These are phyloP conservation scores for Aphelenchoides fujianensis DNA, from an alignment of 1,140 invertebrate genomes.

Conservation along the genomic window DNA sequence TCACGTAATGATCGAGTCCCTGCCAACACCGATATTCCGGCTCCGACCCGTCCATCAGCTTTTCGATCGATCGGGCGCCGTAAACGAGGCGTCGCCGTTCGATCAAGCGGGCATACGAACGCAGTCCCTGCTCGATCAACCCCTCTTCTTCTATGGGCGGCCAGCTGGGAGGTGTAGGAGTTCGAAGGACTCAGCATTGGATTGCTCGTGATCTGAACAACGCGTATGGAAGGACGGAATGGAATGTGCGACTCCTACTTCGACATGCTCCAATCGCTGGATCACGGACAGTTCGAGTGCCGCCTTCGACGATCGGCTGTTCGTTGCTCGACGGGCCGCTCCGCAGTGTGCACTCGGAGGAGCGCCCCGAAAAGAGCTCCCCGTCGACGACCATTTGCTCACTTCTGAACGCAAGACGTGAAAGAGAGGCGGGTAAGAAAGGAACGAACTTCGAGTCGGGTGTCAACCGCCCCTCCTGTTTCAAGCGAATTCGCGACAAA, in stretches of 20 bases:
- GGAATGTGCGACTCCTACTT: too few species aligned
- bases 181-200: background rate
- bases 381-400: background rate
- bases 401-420: background rate
- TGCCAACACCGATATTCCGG: conserved; percentile 8
- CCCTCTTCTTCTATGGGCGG: background rate
- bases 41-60: background rate
- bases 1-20: conserved; percentile 9
- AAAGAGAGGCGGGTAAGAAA: too few species aligned
- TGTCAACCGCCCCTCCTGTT: background rate
- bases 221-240: too few species aligned
- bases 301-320: too few species aligned
- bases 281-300: too few species aligned
- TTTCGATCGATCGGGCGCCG: background rate
- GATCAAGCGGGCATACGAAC: conserved; percentile 12
- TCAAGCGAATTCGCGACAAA: background rate
- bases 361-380: background rate
- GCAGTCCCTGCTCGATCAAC: conserved; percentile 19
- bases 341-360: background rate
- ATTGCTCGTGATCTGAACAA: background rate
- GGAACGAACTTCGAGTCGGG: too few species aligned
- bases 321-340: background rate
- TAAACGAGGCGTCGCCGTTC: conserved; percentile 24
- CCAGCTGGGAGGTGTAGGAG: background rate
- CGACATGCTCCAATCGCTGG: too few species aligned